Evolutionary conservation across 2,113 vertebrate species (phyloP), one percentile per base, ranked within the genome.

Genomic region (Cynoglossus semilaevis): DNA sequence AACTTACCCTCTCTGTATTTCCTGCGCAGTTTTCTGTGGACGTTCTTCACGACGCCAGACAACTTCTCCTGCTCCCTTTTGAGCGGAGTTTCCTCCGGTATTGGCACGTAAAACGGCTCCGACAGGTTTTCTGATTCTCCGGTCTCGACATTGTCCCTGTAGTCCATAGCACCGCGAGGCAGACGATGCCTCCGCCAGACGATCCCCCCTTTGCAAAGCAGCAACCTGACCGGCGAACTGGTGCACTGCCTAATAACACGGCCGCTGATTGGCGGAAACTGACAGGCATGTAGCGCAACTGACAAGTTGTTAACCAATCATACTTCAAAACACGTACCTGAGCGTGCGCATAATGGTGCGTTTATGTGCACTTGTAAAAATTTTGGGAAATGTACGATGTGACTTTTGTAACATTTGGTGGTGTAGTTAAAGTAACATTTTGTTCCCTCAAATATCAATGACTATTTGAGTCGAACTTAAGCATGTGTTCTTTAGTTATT

Each of bases 1-100:
- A 51, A 54, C 82, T 92, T 89, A 98, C 96, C 96, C 92, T 98
- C 94, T 74, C 93, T 90, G 85, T 97, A 97, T 90, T 97, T 97
- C 89, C 91, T 95, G 80, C 96, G 94, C 86, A 97, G 94, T 84
- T 94, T 92, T 84, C 94, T 90, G 87, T 97, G 96, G 52, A 98
- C 94, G 85, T 91, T 94, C 83, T 97, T 98, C 38, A 97, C 95
- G 55, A 97, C 92, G 45, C 95, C 95, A 0, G 96, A 97, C 75
- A 98, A 90, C 85, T 96, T 96, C 87, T 96, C 94, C 84, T 98
- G 95, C 82, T 94, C 93, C 76, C 87, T 76, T 74, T 93, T 85
- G 45, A 17, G 58, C 41, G 81, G 75, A 7, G 55, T 58, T 18
- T 81, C 87, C 1, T 51, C 59, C 0, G 83, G 81, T 11, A 81